Percentiles rank a stretch among this genome's conserved stretches.
Conservation (phyloP, 2,888 invertebrate genomes). For the Leucozona laternaria region DNA sequence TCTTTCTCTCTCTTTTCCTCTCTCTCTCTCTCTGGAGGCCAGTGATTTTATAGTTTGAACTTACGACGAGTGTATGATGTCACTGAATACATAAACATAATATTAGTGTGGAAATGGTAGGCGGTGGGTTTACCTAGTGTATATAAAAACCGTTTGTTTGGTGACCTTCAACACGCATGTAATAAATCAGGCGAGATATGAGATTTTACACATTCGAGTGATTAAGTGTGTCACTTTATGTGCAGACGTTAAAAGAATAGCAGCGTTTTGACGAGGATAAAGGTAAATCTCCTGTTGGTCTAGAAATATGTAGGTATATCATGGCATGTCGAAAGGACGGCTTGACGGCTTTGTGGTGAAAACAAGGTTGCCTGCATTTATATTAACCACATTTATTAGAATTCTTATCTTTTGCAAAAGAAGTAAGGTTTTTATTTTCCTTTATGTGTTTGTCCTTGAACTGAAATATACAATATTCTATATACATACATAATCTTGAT, state of each 20-base stretch:
- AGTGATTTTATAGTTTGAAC: conserved; percentile 28
- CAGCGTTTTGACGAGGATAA: conserved; percentile 4
- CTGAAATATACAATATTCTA: background rate
- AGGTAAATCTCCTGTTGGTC: background rate
- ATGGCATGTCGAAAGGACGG: background rate
- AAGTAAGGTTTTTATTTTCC: background rate
- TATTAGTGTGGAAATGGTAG: conserved; percentile 8
- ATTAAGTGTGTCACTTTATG: conserved; percentile 23
- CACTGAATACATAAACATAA: conserved; percentile 37
- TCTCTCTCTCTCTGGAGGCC: no score
- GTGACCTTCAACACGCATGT: conserved; percentile 32
- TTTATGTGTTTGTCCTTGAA: background rate
- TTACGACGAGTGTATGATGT: conserved; percentile 26
- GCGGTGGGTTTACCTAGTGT: background rate
- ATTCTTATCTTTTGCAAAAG: background rate
- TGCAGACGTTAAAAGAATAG: conserved; percentile 14
- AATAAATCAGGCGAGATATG: conserved; percentile 42
- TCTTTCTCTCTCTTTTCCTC: background rate
- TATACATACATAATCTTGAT: no score
- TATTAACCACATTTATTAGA: background rate
- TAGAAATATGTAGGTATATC: background rate
- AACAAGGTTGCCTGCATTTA: background rate
- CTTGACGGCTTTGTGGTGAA: background rate
- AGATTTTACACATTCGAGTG: conserved; percentile 28
- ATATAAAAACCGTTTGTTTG: background rate